Evolutionary conservation across 2,113 vertebrate genomes (phyloP).

Genomic region (Rhagologus leucostigma): DNA sequence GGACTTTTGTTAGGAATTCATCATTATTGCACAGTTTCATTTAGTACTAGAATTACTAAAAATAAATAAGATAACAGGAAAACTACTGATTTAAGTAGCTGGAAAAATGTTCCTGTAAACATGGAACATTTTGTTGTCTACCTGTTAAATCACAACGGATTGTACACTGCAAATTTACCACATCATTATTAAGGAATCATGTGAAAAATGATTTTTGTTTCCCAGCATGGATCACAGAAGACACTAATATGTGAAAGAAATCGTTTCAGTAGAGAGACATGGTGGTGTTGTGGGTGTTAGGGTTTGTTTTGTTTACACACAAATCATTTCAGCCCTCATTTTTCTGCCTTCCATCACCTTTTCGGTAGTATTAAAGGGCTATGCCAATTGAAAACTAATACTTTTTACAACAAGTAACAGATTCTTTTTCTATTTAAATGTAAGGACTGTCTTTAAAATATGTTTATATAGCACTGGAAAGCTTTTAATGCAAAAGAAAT

Average conservation of each 20-base stretch:
- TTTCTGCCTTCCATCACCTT: neutral
- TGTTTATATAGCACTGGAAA: neutral
- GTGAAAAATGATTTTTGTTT: neutral
- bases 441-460: neutral
- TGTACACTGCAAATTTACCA: neutral
- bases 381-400: neutral
- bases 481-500: neutral
- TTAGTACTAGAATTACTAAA: neutral
- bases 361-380: neutral
- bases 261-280: neutral
- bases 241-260: neutral
- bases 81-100: neutral
- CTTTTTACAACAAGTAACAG: neutral
- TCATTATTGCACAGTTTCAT: neutral
- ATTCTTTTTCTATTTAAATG: neutral
- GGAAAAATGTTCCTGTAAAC: neutral
- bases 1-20: neutral
- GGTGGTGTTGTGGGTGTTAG: accelerated
- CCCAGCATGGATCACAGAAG: neutral
- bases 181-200: neutral
- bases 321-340: neutral
- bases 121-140: neutral
- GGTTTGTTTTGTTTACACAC: neutral
- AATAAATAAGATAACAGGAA: neutral
- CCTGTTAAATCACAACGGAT: neutral